Evolutionary conservation across 1,140 invertebrate genomes (phyloP), one percentile per base, ranked within the genome.

Genomic region (Monomorium pharaonis): DNA sequence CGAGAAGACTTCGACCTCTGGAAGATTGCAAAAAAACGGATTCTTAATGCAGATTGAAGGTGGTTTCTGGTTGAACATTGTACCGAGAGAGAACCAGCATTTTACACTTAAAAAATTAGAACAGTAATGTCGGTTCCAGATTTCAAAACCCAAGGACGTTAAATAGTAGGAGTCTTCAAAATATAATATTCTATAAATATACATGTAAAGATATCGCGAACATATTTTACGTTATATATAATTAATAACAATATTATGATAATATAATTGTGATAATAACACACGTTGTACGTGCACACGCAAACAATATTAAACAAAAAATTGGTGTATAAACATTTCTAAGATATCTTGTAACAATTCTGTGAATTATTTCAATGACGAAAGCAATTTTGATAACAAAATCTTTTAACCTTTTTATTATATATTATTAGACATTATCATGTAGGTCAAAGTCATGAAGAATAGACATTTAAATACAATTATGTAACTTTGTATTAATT

Each of bases 1-100:
- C 1, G 27, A 80, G 3, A 92, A 91, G 47, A 94, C 92, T 1
- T 5, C 84, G 56, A 76, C 90, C 72, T 92, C 93, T 2, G 37
- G 86, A 1, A 33, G 74, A 10, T 42, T 88, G 3, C 37, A 54
- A 2, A 84, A 58, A 72, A 63, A 10, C 10, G 51, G 10, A 85
- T 91, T 56, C 33, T 63, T 24, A 2, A 72, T 88, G 21, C 70
- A n/a, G 6, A 27, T 81, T 0, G 56, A 90, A 49, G 74, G 58
- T 5, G 89, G 87, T 27, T 86, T 86, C 7, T 92, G 91, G 87
- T 33, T 92, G 4, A 58, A 44, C 0, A 3, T 89, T 1, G 84
- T 90, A 47, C 83, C 81, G 0, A 93, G 92, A 77, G 81, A 81
- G 18, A 65, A 89, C 18, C 18, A 0, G 2, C 10, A 51, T 10